These are phyloP conservation scores for Panzeria rudis DNA, from an alignment of 2,888 invertebrate species.

Conservation along the genomic window DNA sequence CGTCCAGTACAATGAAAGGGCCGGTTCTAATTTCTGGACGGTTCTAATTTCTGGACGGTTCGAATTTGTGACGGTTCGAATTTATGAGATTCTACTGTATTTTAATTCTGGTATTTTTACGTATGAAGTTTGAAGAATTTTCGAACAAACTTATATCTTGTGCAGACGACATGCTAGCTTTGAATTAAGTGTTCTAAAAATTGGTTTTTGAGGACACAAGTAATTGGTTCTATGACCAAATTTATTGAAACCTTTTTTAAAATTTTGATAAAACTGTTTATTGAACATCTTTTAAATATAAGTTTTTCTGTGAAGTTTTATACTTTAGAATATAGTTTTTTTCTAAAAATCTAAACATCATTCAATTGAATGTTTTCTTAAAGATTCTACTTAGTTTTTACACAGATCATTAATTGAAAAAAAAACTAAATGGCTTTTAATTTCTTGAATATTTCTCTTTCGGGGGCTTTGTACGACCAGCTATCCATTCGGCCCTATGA, in stretches of 20 bases:
- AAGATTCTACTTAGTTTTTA: not conserved
- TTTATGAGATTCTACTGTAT: too few relatives aligned
- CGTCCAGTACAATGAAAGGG: too few relatives aligned
- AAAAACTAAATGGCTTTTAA: slow-evolving; percentile 60
- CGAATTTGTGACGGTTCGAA: too few relatives aligned
- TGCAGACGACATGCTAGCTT: too few relatives aligned
- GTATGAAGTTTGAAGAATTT: too few relatives aligned
- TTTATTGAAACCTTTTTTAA: not conserved
- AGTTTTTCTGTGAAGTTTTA: not conserved
- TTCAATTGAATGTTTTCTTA: not conserved
- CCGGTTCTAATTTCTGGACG: too few relatives aligned
- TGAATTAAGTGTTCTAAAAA: too few relatives aligned
- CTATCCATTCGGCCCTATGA: slow-evolving; percentile 82
- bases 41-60: too few relatives aligned
- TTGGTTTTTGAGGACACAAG: not conserved
- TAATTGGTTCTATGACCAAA: too few relatives aligned
- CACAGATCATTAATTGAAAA: not conserved
- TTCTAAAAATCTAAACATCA: not conserved
- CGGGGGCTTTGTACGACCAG: slow-evolving; percentile 69
- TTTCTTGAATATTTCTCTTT: slow-evolving; percentile 68
- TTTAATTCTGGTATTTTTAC: too few relatives aligned
- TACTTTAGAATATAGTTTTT: not conserved
- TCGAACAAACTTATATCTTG: too few relatives aligned
- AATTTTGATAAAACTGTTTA: not conserved
- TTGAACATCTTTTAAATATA: not conserved